These are phyloP conservation scores for Acrobasis consociella DNA, from an alignment of 2,888 invertebrate genomes.

Conservation along the genomic window DNA sequence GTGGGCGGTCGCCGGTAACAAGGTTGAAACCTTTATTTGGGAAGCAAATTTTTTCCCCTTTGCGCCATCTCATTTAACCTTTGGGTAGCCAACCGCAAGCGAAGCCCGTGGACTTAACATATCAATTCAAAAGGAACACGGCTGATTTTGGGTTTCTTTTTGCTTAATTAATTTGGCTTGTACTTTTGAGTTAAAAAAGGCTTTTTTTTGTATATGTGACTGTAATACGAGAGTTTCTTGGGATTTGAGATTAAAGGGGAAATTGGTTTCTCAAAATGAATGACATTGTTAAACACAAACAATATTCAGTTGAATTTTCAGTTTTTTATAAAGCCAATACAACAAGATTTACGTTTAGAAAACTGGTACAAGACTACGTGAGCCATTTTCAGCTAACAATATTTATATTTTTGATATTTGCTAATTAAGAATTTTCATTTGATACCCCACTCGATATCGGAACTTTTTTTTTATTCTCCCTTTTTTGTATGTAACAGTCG, in stretches of 20 bases:
- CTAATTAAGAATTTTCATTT: too few relatives aligned
- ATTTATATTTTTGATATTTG: too few relatives aligned
- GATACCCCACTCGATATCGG: too few relatives aligned
- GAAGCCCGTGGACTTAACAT: slow-evolving; percentile 15
- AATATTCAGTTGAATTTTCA: too few relatives aligned
- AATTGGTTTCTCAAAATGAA: background rate
- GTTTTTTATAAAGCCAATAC: too few relatives aligned
- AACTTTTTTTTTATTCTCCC: too few relatives aligned
- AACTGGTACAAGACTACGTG: too few relatives aligned
- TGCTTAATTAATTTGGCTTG: slow-evolving; percentile 17
- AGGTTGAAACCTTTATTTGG: slow-evolving; percentile 49
- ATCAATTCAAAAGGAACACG: slow-evolving; percentile 11
- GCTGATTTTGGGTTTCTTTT: slow-evolving; percentile 15
- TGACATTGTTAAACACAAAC: too few relatives aligned
- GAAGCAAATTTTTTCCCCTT: slow-evolving; percentile 46
- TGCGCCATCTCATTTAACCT: slow-evolving; percentile 29
- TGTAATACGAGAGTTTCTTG: background rate
- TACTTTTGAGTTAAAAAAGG: slow-evolving; percentile 8
- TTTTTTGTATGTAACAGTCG: too few relatives aligned
- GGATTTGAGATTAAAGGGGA: background rate
- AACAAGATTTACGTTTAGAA: too few relatives aligned
- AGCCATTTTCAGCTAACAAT: too few relatives aligned
- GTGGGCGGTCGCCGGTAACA: slow-evolving; percentile 49
- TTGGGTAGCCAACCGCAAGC: slow-evolving; percentile 15
- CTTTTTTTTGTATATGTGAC: background rate